Conservation (phyloP, 64 coral and sea anemone species). For the Dendrophyllia cribrosa region DNA sequence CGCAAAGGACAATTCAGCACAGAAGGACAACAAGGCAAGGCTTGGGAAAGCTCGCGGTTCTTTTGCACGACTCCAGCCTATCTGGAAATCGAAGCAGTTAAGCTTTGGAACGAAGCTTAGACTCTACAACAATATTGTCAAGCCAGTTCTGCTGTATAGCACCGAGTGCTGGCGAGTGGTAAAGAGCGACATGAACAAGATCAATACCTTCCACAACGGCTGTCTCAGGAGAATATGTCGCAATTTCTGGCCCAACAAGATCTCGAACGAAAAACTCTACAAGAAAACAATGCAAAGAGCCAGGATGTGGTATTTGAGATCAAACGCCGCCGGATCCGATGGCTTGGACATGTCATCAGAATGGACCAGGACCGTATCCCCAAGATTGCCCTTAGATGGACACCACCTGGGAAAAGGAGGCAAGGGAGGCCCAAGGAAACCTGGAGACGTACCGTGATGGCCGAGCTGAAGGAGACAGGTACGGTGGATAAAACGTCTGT, state of each 20-base stretch:
- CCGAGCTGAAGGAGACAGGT: neutral
- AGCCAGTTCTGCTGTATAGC: no score
- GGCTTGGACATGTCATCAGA: constrained; percentile 22
- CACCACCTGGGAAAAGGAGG: neutral
- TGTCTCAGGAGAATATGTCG: no score
- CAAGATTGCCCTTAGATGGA: constrained; percentile 9
- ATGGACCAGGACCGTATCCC: neutral
- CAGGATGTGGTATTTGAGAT: neutral
- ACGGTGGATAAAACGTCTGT: no score
- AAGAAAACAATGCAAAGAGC: neutral
- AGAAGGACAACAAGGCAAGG: neutral
- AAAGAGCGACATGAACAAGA: constrained; percentile 19
- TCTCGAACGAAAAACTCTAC: neutral
- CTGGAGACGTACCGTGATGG: neutral
- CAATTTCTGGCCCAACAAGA: neutral
- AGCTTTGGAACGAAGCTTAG: constrained; percentile 8
- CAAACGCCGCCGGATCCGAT: neutral
- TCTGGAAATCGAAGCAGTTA: neutral
- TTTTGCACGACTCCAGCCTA: neutral
- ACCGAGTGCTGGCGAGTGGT: no score
- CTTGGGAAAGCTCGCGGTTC: no score
- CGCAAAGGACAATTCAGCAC: no score
- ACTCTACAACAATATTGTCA: neutral
- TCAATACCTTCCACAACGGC: neutral
- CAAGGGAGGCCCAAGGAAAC: neutral